Conservation (phyloP, 2,888 invertebrate genomes). For the Sesia apiformis region DNA sequence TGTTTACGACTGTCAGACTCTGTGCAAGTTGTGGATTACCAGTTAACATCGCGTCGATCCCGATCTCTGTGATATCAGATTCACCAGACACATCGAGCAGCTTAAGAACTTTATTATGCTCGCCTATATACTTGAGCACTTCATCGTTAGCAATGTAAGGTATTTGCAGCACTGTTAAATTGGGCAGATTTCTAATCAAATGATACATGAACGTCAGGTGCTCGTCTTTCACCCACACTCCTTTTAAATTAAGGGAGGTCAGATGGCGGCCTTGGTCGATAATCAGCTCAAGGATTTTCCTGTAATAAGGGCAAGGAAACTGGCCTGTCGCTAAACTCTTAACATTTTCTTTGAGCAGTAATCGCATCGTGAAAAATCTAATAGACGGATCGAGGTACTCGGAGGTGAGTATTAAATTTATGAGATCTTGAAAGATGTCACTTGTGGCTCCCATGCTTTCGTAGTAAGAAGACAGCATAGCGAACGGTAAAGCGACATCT, state of each 20-base stretch:
- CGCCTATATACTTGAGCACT: slow-evolving; percentile 75
- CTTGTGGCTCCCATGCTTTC: slow-evolving; percentile 77
- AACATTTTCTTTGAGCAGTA: slow-evolving; percentile 78
- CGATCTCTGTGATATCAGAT: slow-evolving; percentile 79
- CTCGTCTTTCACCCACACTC: slow-evolving; percentile 83
- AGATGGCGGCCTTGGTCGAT: slow-evolving; percentile 77
- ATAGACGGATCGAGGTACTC: slow-evolving; percentile 80
- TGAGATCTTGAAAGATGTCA: slow-evolving; percentile 80
- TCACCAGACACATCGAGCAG: slow-evolving; percentile 81
- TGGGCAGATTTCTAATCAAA: slow-evolving; percentile 73
- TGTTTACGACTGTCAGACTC: slow-evolving; percentile 76
- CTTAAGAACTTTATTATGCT: slow-evolving; percentile 71
- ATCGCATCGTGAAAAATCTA: slow-evolving; percentile 78
- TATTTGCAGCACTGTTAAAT: slow-evolving; percentile 77
- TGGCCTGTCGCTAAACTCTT: slow-evolving; percentile 79
- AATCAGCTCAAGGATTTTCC: slow-evolving; percentile 79
- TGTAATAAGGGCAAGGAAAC: slow-evolving; percentile 82
- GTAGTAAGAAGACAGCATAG: slow-evolving; percentile 75
- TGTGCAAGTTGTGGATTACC: slow-evolving; percentile 69
- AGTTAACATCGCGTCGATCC: slow-evolving; percentile 73
- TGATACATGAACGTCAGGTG: slow-evolving; percentile 77
- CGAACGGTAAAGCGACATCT: slow-evolving; percentile 74
- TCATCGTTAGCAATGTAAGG: slow-evolving; percentile 82
- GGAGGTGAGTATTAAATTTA: slow-evolving; percentile 77
- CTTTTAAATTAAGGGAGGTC: slow-evolving; percentile 79